A percentile compares a stretch with the other conserved stretches of the same genome.
Evolutionary conservation across 2,797 vertebrate genomes (phyloP).

Genomic region (Danio choprae): DNA sequence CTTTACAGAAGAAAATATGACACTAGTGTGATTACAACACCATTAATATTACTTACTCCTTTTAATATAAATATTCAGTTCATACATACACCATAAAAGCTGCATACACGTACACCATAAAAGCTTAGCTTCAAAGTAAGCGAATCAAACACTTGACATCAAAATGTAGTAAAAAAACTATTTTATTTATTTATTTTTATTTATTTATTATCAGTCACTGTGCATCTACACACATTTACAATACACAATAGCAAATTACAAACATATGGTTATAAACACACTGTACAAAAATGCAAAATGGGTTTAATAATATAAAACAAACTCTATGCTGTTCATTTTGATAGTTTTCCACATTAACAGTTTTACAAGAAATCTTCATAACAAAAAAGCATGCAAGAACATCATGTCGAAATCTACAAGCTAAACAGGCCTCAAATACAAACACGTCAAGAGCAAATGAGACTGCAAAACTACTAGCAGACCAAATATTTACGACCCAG

Average conservation of each 20-base stretch:
- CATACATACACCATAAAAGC: background rate
- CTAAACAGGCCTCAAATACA: constrained; percentile 8
- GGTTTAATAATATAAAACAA: background rate
- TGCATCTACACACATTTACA: constrained; percentile 5
- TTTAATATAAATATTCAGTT: background rate
- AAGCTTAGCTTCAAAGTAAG: background rate
- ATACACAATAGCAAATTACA: background rate
- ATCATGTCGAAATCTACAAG: background rate
- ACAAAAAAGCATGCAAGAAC: background rate
- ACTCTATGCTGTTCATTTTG: background rate
- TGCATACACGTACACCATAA: background rate
- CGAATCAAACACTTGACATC: constrained; percentile 22
- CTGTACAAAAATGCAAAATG: background rate
- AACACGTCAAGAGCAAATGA: constrained; percentile 24
- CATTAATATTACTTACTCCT: background rate
- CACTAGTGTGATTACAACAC: background rate
- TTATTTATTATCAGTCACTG: background rate
- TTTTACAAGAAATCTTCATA: constrained; percentile 6
- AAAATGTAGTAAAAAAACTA: background rate
- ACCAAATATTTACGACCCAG: background rate
- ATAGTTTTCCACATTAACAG: background rate
- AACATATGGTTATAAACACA: background rate
- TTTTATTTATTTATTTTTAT: background rate
- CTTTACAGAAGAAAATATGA: background rate
- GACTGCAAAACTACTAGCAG: constrained; percentile 11